Conservation (phyloP, 2,888 invertebrate species). For the Exephanes ischioxanthus region DNA sequence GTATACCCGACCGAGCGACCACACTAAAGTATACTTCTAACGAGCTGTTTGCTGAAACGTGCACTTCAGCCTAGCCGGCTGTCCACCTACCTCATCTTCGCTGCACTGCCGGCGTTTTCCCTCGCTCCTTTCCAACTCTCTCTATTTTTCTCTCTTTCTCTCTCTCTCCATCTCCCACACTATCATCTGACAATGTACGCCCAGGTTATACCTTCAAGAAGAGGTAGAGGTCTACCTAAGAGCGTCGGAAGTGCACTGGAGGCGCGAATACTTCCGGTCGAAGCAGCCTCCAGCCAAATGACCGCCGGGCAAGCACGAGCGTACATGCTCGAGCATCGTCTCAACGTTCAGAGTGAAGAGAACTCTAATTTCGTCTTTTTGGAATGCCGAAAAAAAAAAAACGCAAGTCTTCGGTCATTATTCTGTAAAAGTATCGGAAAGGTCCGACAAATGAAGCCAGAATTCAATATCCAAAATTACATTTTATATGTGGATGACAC, state of each 20-base stretch:
- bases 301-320: constrained; percentile 60
- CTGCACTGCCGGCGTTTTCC: constrained; percentile 38
- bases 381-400: not conserved
- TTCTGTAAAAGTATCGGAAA: not conserved
- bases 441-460: not conserved
- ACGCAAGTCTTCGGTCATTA: constrained; percentile 8
- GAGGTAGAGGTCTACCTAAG: constrained; percentile 52
- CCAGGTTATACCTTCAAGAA: constrained; percentile 35
- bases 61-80: constrained; percentile 62
- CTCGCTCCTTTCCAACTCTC: constrained; percentile 35
- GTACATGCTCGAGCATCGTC: constrained; percentile 18
- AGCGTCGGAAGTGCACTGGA: constrained; percentile 69
- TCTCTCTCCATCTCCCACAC: constrained; percentile 42
- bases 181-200: constrained; percentile 57
- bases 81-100: constrained; percentile 59
- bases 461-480: not conserved
- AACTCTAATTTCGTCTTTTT: constrained; percentile 31
- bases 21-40: constrained; percentile 71
- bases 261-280: constrained; percentile 42
- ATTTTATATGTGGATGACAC: too few species aligned
- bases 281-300: constrained; percentile 67
- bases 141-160: constrained; percentile 19
- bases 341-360: constrained; percentile 41
- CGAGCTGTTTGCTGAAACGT: constrained; percentile 72
- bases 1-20: constrained; percentile 42